These are phyloP conservation scores for Pachycephala philippinensis DNA, from an alignment of 2,113 vertebrate species.

Conservation along the genomic window DNA sequence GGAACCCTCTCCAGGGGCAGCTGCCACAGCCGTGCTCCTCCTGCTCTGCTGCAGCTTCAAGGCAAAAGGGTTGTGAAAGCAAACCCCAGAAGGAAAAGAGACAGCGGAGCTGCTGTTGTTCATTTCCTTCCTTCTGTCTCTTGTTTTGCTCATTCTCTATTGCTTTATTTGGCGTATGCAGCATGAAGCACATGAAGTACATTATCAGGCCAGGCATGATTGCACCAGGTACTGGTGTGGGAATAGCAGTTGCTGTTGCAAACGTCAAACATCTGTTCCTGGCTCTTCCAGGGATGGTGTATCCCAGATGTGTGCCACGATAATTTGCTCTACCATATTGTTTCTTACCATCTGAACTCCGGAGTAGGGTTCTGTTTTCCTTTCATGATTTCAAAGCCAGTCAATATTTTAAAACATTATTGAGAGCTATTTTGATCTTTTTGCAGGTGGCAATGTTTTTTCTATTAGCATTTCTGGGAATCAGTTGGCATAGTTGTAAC, in stretches of 20 bases:
- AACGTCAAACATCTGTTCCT: not conserved
- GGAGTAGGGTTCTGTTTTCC: not conserved
- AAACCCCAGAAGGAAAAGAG: not conserved
- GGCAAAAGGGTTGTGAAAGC: not conserved
- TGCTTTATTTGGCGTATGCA: not conserved
- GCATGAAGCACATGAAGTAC: not conserved
- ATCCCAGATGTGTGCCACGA: not conserved
- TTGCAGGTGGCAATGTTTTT: not conserved
- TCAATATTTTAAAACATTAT: not conserved
- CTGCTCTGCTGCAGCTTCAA: not conserved
- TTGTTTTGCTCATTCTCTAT: not conserved
- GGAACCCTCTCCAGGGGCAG: too few relatives aligned
- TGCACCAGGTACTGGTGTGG: not conserved
- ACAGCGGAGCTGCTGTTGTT: not conserved
- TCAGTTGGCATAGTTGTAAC: not conserved
- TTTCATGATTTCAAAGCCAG: not conserved
- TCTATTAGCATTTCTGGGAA: not conserved
- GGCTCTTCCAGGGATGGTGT: not conserved
- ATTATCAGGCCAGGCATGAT: not conserved
- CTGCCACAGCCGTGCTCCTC: rapidly evolving
- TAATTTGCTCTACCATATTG: not conserved
- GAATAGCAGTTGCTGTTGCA: not conserved
- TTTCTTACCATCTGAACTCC: not conserved
- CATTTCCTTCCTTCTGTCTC: not conserved
- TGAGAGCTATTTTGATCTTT: not conserved